A percentile compares a stretch with the other conserved stretches of the same genome.
Evolutionary conservation across 2,113 vertebrate species (phyloP).

Genomic region (Lethenteron camtschaticum): DNA sequence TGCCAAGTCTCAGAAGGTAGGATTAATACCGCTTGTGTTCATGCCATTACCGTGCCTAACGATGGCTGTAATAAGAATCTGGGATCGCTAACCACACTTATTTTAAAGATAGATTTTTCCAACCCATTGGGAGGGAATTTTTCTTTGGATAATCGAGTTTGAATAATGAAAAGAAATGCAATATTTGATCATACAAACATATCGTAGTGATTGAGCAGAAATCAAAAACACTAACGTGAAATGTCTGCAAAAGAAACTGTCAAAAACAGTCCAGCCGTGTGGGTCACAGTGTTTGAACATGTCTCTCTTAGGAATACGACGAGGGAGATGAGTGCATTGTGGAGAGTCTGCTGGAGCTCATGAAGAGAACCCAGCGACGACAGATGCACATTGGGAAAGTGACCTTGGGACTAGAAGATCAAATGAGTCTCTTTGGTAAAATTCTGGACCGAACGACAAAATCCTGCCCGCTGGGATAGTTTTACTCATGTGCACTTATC

Average conservation of each 20-base stretch:
- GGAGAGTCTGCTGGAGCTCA: conserved; percentile 13
- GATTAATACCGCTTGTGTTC: conserved; percentile 5
- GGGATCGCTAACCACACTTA: background rate
- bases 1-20: conserved; percentile 13
- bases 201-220: background rate
- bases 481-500: conserved; percentile 3
- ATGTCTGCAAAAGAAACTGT: too few relatives aligned
- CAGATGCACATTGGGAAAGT: conserved; percentile 16
- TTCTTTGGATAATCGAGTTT: background rate
- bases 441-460: conserved; percentile 9
- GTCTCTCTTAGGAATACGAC: conserved; percentile 14
- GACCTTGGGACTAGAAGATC: conserved; percentile 14
- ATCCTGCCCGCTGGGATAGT: background rate
- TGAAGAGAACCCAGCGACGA: conserved; percentile 12
- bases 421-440: conserved; percentile 13
- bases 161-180: background rate
- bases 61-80: background rate
- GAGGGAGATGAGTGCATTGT: conserved; percentile 14
- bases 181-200: background rate
- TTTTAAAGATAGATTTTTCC: background rate
- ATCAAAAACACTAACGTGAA: background rate
- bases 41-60: background rate
- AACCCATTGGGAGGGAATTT: background rate
- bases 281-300: background rate
- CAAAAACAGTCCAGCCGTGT: too few relatives aligned